Percentiles rank a stretch among this genome's conserved stretches.
Conservation (phyloP, 2,797 vertebrate species). For the Rhinophrynus dorsalis region DNA sequence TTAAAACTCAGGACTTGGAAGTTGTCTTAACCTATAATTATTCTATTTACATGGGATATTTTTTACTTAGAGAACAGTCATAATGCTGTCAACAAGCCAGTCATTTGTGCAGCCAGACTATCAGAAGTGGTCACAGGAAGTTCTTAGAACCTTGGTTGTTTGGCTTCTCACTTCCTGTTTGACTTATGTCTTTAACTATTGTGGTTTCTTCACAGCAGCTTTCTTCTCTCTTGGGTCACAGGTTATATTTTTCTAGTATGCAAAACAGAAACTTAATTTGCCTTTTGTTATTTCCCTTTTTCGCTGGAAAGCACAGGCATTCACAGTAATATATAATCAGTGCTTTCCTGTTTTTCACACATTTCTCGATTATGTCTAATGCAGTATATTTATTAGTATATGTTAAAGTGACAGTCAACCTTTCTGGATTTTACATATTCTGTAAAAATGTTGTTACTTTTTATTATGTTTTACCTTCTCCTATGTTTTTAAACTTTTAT, state of each 20-base stretch:
- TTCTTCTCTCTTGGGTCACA: conserved; percentile 67
- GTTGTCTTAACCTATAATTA: too few species aligned
- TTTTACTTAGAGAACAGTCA: conserved; percentile 9
- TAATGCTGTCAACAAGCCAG: conserved; percentile 47
- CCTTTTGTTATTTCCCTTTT: conserved; percentile 75
- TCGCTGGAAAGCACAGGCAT: conserved; percentile 64
- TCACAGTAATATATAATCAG: conserved; percentile 63
- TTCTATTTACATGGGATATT: too few species aligned
- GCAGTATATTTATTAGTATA: too few species aligned
- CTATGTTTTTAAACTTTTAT: too few species aligned
- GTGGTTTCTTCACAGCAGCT: conserved; percentile 68
- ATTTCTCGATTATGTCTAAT: too few species aligned
- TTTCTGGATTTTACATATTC: too few species aligned
- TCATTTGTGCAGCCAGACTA: conserved; percentile 33
- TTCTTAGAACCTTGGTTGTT: conserved; percentile 66
- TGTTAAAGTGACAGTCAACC: too few species aligned
- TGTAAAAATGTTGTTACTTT: too few species aligned
- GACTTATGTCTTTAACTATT: conserved; percentile 70
- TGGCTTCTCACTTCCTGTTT: conserved; percentile 75
- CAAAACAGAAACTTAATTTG: conserved; percentile 68
- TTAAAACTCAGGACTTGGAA: too few species aligned
- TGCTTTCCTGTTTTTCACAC: conserved; percentile 74
- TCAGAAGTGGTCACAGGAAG: conserved; percentile 62
- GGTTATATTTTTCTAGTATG: conserved; percentile 72
- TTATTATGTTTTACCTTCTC: too few species aligned